Evolutionary conservation across 1,140 invertebrate species (phyloP).

Genomic region (Camponotus pennsylvanicus): DNA sequence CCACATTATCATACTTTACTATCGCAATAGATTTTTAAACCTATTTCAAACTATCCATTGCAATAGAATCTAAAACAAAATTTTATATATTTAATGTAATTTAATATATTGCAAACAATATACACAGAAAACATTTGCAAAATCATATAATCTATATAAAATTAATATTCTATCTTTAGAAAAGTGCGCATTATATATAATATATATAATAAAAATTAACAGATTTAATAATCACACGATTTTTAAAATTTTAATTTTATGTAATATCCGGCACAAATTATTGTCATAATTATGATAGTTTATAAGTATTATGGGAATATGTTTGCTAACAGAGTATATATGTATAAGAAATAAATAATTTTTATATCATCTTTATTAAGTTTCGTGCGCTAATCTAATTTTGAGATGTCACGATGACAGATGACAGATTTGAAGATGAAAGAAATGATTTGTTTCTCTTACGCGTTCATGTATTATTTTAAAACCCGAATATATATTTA

Average conservation of each 20-base stretch:
- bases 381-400: no score
- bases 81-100: constrained; percentile 20
- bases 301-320: neutral
- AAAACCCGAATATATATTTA: no score
- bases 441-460: no score
- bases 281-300: constrained; percentile 7
- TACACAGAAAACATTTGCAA: neutral
- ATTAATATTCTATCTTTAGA: neutral
- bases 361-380: neutral
- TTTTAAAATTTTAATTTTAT: neutral
- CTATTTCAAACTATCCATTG: constrained; percentile 36
- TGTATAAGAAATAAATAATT: neutral
- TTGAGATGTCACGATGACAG: no score
- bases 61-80: neutral
- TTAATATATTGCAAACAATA: neutral
- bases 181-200: neutral
- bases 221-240: neutral
- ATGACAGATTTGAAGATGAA: no score
- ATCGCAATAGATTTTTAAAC: constrained; percentile 41
- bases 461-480: no score
- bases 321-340: neutral
- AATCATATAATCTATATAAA: neutral
- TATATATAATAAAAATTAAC: neutral
- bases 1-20: constrained; percentile 40
- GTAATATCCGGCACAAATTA: neutral